These are phyloP conservation scores for Carposina sasakii DNA, from an alignment of 1,140 invertebrate species.

Conservation along the genomic window DNA sequence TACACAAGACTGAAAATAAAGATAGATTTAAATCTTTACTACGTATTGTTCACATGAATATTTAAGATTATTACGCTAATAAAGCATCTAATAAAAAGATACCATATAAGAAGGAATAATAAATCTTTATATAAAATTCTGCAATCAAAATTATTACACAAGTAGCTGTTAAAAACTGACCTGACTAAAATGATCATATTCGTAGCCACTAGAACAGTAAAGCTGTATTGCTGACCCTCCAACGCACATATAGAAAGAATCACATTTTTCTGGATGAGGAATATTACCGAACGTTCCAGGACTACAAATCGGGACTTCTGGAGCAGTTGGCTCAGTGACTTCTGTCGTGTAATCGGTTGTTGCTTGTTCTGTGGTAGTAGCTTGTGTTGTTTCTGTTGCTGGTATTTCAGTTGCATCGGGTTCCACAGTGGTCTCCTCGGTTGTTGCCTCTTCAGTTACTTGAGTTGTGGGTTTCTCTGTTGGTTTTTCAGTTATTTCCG, in stretches of 20 bases:
- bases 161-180: too few species aligned
- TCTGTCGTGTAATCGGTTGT: conserved; percentile 6
- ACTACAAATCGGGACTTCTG: not conserved
- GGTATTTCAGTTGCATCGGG: not conserved
- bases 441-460: not conserved
- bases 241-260: not conserved
- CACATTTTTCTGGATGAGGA: not conserved
- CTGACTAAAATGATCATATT: not conserved
- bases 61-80: too few species aligned
- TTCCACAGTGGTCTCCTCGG: too few species aligned
- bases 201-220: not conserved
- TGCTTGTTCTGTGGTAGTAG: not conserved
- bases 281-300: not conserved
- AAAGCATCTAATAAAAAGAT: too few species aligned
- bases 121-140: too few species aligned
- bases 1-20: not conserved
- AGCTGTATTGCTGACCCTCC: not conserved
- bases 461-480: not conserved
- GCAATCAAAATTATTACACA: too few species aligned
- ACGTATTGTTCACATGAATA: too few species aligned
- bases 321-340: not conserved
- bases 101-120: too few species aligned
- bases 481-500: not conserved
- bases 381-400: not conserved
- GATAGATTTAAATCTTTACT: not conserved